Conservation (phyloP, 1,140 invertebrate genomes). For the Drosophila leontia region DNA sequence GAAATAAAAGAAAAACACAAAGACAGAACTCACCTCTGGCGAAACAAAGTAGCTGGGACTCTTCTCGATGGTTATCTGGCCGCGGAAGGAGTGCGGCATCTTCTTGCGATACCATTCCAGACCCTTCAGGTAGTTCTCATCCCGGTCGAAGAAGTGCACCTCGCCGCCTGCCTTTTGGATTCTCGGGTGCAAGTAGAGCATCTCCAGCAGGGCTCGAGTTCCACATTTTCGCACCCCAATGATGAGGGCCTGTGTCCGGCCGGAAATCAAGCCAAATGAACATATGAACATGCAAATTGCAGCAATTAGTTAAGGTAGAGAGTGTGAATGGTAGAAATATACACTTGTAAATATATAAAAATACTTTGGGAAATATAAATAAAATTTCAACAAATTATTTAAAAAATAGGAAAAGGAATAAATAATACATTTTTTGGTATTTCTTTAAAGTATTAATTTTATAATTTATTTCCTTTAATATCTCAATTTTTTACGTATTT, state of each 20-base stretch:
- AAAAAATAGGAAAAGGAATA: neutral
- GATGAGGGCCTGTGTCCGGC: slow-evolving; percentile 91
- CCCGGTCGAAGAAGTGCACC: slow-evolving; percentile 97
- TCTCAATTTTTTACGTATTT: neutral
- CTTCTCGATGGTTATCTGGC: slow-evolving; percentile 98
- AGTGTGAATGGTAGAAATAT: neutral
- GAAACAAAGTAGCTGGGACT: slow-evolving; percentile 99
- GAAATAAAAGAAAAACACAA: too few species aligned
- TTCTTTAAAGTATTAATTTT: too few species aligned
- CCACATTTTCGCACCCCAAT: slow-evolving; percentile 97
- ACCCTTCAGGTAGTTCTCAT: slow-evolving; percentile 95
- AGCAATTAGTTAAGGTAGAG: slow-evolving; percentile 56
- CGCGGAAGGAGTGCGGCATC: slow-evolving; percentile 95
- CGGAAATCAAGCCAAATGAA: slow-evolving; percentile 47
- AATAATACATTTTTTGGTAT: too few species aligned
- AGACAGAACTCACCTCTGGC: slow-evolving; percentile 90
- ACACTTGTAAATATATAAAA: neutral
- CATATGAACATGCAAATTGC: slow-evolving; percentile 50
- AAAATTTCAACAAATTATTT: too few species aligned
- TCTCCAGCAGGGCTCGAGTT: slow-evolving; percentile 96
- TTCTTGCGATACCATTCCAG: slow-evolving; percentile 96
- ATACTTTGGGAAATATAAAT: neutral
- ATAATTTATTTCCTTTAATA: too few species aligned
- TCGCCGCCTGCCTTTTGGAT: slow-evolving; percentile 96
- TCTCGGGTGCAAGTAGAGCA: slow-evolving; percentile 96